phyloP scores from a whole-genome alignment of 2,113 vertebrate species.

The Peromyscus californicus region DNA sequence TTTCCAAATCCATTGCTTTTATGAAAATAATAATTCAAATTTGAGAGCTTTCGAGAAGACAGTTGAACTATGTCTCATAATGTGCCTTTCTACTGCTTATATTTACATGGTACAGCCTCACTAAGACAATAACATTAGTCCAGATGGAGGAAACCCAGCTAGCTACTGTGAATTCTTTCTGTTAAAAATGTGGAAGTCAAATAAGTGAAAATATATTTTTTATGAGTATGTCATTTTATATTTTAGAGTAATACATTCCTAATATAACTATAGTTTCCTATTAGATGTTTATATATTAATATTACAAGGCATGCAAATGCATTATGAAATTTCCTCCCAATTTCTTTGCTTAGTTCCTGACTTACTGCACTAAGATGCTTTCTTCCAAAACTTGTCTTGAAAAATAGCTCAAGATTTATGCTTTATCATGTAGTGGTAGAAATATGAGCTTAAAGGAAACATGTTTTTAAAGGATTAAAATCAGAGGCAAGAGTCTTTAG shows the following conservation, averaged over 20 bases:
- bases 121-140: slow-evolving; percentile 1
- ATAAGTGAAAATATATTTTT: slow-evolving; percentile 1
- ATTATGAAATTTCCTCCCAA: fast-evolving
- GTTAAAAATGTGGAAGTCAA: background rate
- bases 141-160: background rate
- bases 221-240: background rate
- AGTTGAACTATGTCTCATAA: background rate
- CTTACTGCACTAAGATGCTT: background rate
- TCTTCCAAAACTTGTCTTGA: background rate
- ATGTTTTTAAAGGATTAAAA: background rate
- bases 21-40: background rate
- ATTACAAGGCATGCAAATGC: background rate
- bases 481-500: background rate
- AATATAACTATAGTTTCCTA: background rate
- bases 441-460: background rate
- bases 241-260: background rate
- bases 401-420: background rate
- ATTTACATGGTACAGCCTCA: background rate
- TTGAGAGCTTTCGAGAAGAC: background rate
- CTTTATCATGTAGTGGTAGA: background rate
- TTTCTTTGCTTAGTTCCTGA: background rate
- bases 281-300: background rate
- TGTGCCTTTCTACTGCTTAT: background rate
- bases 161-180: background rate
- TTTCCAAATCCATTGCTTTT: slow-evolving; percentile 5